Evolutionary conservation across 2,888 invertebrate genomes (phyloP), one percentile per base, ranked within the genome.

Genomic region (Pilophorus perplexus): DNA sequence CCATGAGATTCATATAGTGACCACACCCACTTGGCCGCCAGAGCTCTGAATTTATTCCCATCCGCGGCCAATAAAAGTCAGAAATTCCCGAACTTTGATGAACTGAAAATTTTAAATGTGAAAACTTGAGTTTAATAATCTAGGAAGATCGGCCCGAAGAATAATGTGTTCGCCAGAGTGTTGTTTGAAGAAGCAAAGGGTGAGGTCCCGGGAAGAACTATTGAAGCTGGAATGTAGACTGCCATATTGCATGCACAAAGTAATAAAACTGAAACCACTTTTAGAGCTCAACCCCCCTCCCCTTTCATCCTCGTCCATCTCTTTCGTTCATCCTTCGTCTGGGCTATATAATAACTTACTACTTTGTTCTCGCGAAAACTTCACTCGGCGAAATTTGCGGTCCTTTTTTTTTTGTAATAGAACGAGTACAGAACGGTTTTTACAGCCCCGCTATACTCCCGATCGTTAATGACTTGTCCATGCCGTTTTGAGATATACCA

Each of bases 231-330:
- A 65, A 65, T 65, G 64, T 65, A 65, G 64, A 65, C 64, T 65
- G 64, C 64, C 64, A 65, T 65, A 65, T 65, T 65, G 64, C 64
- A 65, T 65, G 64, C 64, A 65, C 64, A 65, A 54, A 65, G 64
- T 65, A 65, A 65, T 65, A 65, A 65, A 65, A 65, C 64, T 65
- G 54, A 65, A 54, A 54, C 64, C 64, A 65, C 64, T 65, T 65
- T 65, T 52, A 65, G 64, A 65, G 54, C 52, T 22, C 62, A 23
- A 40, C 64, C 64, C 6, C 20, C 62, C 22, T 20, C 42, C 42
- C 54, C 18, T 42, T 28, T 37, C 28, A 2, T 16, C 28, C 64
- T 27, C 50, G 22, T 46, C 33, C 6, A 22, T 28, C 20, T 18
- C 3, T 20, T 28, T 55, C 37, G 18, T 23, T 22, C 44, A 46